Evolutionary conservation across 2,888 invertebrate genomes (phyloP).

Genomic region (Diarsia mendica): DNA sequence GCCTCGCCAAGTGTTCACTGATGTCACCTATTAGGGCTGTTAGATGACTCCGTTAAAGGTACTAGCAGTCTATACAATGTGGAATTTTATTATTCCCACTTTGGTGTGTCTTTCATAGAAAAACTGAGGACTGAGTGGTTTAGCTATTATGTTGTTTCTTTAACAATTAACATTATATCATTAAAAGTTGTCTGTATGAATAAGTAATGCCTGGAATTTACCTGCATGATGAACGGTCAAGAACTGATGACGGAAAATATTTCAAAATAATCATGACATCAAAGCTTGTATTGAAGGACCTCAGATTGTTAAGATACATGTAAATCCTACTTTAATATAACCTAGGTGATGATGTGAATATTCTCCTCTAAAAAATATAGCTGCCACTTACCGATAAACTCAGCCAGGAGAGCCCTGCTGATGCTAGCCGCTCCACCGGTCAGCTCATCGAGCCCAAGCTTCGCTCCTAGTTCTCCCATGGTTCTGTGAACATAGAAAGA

Average conservation of each 20-base stretch:
- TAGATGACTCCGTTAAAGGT: constrained; percentile 63
- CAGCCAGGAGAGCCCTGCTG: constrained; percentile 95
- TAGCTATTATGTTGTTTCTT: constrained; percentile 24
- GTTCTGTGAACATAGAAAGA: constrained; percentile 68
- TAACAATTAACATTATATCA: constrained; percentile 19
- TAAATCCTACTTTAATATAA: not conserved
- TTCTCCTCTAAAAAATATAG: not conserved
- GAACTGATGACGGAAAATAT: not conserved
- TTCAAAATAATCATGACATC: constrained; percentile 8
- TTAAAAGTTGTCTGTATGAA: constrained; percentile 6
- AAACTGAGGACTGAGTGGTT: constrained; percentile 33
- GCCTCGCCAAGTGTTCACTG: constrained; percentile 50
- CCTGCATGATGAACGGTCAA: not conserved
- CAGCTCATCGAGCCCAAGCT: constrained; percentile 93
- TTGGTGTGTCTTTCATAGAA: constrained; percentile 50
- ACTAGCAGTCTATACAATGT: constrained; percentile 36
- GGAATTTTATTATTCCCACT: constrained; percentile 55
- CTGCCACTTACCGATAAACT: constrained; percentile 92
- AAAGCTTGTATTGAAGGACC: not conserved
- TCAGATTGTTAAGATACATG: too few species aligned
- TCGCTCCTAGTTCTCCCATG: constrained; percentile 92
- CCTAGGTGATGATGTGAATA: not conserved
- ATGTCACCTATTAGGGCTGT: constrained; percentile 68
- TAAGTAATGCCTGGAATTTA: constrained; percentile 18
- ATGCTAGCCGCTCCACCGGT: constrained; percentile 92